phyloP scores from a whole-genome alignment of 1,140 invertebrate genomes.

The Mycetomoellerius zeteki region DNA sequence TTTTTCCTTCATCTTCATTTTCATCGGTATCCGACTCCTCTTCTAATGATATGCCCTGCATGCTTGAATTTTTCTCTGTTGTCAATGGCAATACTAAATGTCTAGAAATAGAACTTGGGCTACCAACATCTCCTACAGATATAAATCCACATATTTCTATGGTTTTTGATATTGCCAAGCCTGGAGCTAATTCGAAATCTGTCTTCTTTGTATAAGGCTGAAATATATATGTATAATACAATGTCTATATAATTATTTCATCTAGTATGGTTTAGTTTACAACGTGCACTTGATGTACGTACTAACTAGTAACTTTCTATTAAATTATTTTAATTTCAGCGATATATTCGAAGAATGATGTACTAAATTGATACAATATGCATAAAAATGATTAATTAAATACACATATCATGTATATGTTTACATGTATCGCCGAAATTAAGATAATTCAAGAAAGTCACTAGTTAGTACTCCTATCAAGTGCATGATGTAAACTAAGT shows the following conservation, averaged over 20 bases:
- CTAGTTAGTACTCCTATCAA: too few species aligned
- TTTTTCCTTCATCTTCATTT: constrained; percentile 92
- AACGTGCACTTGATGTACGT: too few species aligned
- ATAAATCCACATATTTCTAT: constrained; percentile 95
- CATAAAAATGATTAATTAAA: too few species aligned
- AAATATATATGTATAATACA: constrained; percentile 71
- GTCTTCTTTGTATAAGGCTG: constrained; percentile 89
- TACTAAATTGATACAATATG: too few species aligned
- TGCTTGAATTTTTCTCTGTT: constrained; percentile 87
- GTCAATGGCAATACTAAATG: constrained; percentile 94
- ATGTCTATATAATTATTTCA: not conserved
- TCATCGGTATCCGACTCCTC: constrained; percentile 90
- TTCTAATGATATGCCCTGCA: constrained; percentile 88
- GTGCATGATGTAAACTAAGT: too few species aligned
- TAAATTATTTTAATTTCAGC: too few species aligned
- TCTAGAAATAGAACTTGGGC: constrained; percentile 96
- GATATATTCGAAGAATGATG: too few species aligned
- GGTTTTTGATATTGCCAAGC: constrained; percentile 89
- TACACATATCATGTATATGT: too few species aligned
- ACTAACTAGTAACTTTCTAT: too few species aligned
- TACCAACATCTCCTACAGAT: constrained; percentile 94
- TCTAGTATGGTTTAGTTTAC: too few species aligned
- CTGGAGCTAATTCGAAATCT: constrained; percentile 89
- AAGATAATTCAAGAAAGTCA: too few species aligned
- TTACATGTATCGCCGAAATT: too few species aligned